A percentile compares a stretch with the other conserved stretches of the same genome.
These are phyloP conservation scores for Meteorus colon DNA, from an alignment of 2,888 invertebrate species.

Conservation along the genomic window DNA sequence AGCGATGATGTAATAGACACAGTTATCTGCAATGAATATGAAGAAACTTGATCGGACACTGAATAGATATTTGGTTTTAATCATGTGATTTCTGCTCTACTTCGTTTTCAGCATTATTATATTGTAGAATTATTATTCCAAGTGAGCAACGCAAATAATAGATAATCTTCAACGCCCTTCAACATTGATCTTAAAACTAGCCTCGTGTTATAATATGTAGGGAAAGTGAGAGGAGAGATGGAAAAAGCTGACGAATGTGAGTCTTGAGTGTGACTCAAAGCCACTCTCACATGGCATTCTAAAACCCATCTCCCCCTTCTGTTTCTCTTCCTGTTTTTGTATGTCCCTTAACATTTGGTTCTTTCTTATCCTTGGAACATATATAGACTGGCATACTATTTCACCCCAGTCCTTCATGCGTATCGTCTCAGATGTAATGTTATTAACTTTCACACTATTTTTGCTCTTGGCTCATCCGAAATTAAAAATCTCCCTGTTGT, in stretches of 20 bases:
- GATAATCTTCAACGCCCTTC: too few relatives aligned
- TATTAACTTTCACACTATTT: conserved; percentile 56
- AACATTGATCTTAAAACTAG: not conserved
- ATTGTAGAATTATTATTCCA: too few relatives aligned
- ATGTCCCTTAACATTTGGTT: not conserved
- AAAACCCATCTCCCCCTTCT: not conserved
- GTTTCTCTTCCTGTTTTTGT: not conserved
- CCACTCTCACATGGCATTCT: conserved; percentile 35
- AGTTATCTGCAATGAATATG: too few relatives aligned
- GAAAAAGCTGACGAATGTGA: conserved; percentile 25
- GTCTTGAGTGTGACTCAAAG: conserved; percentile 63
- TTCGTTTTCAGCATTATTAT: too few relatives aligned
- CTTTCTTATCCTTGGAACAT: not conserved
- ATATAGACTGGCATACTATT: conserved; percentile 23
- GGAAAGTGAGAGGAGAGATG: conserved; percentile 44
- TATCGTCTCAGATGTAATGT: conserved; percentile 60
- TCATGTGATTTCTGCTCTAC: too few relatives aligned
- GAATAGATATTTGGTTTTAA: too few relatives aligned
- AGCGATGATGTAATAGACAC: too few relatives aligned
- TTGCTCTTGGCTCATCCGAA: conserved; percentile 37
- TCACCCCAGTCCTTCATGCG: conserved; percentile 35
- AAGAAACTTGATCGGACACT: too few relatives aligned
- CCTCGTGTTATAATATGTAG: conserved; percentile 51
- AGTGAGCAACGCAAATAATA: too few relatives aligned
- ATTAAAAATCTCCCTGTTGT: not conserved